Conservation (phyloP, 1,140 invertebrate species). For the Drosophila lacertosa region DNA sequence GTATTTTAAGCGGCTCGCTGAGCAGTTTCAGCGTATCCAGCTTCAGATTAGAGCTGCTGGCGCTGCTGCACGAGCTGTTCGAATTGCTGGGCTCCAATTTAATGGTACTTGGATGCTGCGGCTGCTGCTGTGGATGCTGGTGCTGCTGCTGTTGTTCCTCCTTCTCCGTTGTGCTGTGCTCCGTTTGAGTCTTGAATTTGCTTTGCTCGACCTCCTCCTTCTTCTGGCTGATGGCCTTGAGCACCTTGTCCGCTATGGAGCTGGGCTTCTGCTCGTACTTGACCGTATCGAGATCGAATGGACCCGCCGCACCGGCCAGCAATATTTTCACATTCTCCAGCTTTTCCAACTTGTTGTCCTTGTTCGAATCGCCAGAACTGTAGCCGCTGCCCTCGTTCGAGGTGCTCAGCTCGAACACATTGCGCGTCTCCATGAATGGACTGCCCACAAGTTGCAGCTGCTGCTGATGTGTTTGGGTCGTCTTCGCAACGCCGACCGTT, state of each 20-base stretch:
- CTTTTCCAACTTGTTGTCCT: slow-evolving; percentile 85
- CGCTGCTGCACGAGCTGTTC: neutral
- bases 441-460: slow-evolving; percentile 72
- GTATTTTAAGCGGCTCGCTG: slow-evolving; percentile 67
- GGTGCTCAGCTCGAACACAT: slow-evolving; percentile 79
- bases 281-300: slow-evolving; percentile 72
- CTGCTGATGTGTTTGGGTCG: slow-evolving; percentile 18
- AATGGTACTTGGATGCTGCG: slow-evolving; percentile 16
- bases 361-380: slow-evolving; percentile 83
- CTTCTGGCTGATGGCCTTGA: slow-evolving; percentile 85
- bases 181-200: slow-evolving; percentile 44
- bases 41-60: slow-evolving; percentile 8
- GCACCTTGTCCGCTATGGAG: slow-evolving; percentile 87
- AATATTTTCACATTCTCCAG: slow-evolving; percentile 84
- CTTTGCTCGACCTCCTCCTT: slow-evolving; percentile 80
- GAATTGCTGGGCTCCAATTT: slow-evolving; percentile 23
- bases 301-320: slow-evolving; percentile 59
- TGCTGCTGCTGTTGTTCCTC: neutral
- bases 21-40: slow-evolving; percentile 46
- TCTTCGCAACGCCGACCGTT: slow-evolving; percentile 26
- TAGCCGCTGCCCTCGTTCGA: slow-evolving; percentile 62
- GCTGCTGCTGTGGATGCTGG: slow-evolving; percentile 1
- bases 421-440: slow-evolving; percentile 85
- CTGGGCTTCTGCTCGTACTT: slow-evolving; percentile 83
- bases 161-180: neutral